Percentiles rank a stretch among this genome's conserved stretches.
Conservation (phyloP, 2,888 invertebrate species). For the Cyclophora punctaria region DNA sequence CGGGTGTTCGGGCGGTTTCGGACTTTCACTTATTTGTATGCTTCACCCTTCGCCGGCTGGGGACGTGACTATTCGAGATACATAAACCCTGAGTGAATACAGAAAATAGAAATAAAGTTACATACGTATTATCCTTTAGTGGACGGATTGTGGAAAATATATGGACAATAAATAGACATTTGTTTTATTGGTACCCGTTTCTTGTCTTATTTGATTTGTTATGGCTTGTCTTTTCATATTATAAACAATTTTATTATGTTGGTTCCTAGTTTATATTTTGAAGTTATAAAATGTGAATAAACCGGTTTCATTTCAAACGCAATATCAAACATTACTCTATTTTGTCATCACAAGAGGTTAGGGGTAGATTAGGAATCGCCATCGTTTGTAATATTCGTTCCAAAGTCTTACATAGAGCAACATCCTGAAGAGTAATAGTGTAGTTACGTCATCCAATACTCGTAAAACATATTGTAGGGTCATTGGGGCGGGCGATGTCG, state of each 20-base stretch:
- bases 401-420: too few species aligned
- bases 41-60: constrained; percentile 66
- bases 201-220: constrained; percentile 25
- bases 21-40: constrained; percentile 75
- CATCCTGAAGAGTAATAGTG: too few species aligned
- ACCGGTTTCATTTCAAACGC: not conserved
- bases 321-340: constrained; percentile 6
- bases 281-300: not conserved
- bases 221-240: constrained; percentile 6
- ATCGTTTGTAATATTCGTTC: too few species aligned
- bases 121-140: constrained; percentile 72
- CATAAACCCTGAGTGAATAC: constrained; percentile 75
- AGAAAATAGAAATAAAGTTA: constrained; percentile 75
- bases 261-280: not conserved
- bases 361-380: too few species aligned
- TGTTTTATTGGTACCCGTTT: constrained; percentile 34
- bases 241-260: not conserved
- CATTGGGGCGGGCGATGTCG: constrained; percentile 34
- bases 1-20: constrained; percentile 66
- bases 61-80: constrained; percentile 75
- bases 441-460: constrained; percentile 7
- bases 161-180: constrained; percentile 26
- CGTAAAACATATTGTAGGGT: constrained; percentile 28
- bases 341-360: constrained; percentile 1
- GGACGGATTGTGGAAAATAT: constrained; percentile 60